A percentile compares a stretch with the other conserved stretches of the same genome.
Conservation (phyloP, 92 coral and sea anemone genomes). For the Bergia puertoricense region DNA sequence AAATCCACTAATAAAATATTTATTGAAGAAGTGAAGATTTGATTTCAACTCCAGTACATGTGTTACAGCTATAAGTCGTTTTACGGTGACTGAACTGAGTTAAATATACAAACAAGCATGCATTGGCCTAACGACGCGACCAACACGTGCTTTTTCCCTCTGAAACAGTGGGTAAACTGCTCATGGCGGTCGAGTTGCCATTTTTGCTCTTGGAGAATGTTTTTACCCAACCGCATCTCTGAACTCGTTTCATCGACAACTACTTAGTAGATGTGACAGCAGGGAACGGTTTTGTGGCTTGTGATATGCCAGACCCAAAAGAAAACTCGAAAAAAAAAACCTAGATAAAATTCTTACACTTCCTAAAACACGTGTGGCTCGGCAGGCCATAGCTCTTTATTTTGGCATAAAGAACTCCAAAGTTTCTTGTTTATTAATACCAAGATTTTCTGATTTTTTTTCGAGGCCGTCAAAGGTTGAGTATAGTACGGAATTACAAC, state of each 20-base stretch:
- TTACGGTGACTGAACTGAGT: not conserved
- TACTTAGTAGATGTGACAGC: not conserved
- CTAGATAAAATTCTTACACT: not conserved
- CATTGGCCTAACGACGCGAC: not conserved
- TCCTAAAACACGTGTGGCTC: not conserved
- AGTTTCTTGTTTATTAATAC: not conserved
- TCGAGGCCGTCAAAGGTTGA: not conserved
- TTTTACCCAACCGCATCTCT: not conserved
- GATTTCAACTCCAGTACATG: not conserved
- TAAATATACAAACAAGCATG: not conserved
- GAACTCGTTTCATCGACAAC: not conserved
- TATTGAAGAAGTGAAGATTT: not conserved
- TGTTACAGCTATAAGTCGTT: not conserved
- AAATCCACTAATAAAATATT: constrained; percentile 19
- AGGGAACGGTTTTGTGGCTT: not conserved
- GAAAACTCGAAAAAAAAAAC: not conserved
- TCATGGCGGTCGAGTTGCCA: not conserved
- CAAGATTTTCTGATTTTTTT: not conserved
- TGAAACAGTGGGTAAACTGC: not conserved
- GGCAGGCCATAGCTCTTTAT: not conserved
- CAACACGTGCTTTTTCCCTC: not conserved
- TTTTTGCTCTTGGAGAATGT: not conserved
- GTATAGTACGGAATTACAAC: constrained; percentile 6
- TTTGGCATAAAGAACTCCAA: not conserved
- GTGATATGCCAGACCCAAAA: not conserved